These are phyloP conservation scores for Campylomormyrus tamandua DNA, from an alignment of 2,113 vertebrate species.

Conservation along the genomic window DNA sequence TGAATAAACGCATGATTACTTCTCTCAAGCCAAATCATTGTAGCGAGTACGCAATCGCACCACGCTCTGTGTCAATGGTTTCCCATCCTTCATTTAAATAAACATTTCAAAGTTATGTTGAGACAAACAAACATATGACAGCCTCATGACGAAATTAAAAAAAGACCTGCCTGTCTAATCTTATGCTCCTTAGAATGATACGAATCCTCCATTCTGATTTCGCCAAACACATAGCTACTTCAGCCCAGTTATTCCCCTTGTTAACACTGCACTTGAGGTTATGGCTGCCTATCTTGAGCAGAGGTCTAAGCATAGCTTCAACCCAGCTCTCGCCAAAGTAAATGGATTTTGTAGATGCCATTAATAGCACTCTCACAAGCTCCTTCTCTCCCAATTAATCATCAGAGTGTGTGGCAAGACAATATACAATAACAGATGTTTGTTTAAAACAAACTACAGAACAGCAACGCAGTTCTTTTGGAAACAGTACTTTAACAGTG, in stretches of 20 bases:
- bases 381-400: constrained; percentile 36
- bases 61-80: neutral
- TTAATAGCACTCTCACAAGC: constrained; percentile 38
- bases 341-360: constrained; percentile 56
- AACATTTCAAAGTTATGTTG: neutral
- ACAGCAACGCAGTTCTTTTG: constrained; percentile 18
- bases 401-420: neutral
- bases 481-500: constrained; percentile 11
- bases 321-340: constrained; percentile 35
- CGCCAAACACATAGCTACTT: constrained; percentile 45
- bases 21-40: neutral
- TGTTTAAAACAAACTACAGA: constrained; percentile 6
- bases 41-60: neutral
- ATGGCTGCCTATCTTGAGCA: neutral
- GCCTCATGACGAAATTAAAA: neutral
- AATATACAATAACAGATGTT: neutral
- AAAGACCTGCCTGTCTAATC: neutral
- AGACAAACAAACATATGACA: neutral
- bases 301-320: constrained; percentile 32
- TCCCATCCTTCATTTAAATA: neutral
- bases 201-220: constrained; percentile 44
- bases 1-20: neutral
- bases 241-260: constrained; percentile 45
- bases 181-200: constrained; percentile 6
- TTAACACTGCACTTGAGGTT: constrained; percentile 38